Evolutionary conservation across 2,113 vertebrate species (phyloP), one percentile per base, ranked within the genome.

Genomic region (Siphamia tubifer): DNA sequence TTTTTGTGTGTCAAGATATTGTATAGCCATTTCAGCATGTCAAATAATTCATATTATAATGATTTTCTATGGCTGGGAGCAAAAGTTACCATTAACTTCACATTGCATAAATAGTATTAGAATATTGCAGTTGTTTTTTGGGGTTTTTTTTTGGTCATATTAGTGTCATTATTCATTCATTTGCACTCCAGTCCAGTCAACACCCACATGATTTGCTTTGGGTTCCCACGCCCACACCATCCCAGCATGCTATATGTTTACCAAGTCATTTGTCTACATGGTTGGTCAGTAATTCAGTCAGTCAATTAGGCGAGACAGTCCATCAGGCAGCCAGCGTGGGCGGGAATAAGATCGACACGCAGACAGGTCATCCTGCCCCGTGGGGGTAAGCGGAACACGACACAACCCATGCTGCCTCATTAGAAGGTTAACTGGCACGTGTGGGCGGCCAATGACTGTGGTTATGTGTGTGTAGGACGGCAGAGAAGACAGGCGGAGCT

Each of bases 181-280:
- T n/a, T n/a, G n/a, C n/a, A n/a, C n/a, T n/a, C 58, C 40, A 15
- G 47, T 38, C 21, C 2, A 8, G 42, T 55, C 30, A 47, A 34
- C 47, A 69, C 43, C 71, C 75, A 74, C 63, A 20, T 30, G 79
- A 38, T 49, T 52, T 12, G n/a, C 17, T 30, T 54, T 21, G 43
- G 43, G 55, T 91, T 91, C 90, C 87, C 91, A 90, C 89, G 30
- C 90, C 91, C 88, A 91, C 89, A 27, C 79, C 6, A 16, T 87
- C 91, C 80, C 86, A 84, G 86, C 88, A 84, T 67, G 85, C 83
- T 47, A 10, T 60, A 15, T 48, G 57, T 68, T 73, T 55, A 61
- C 52, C 61, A 71, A 79, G 74, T 75, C 86, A 60, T 20, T 77
- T 78, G 68, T 49, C 65, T 30, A 62, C 35, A 68, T 28, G 19